phyloP scores from a whole-genome alignment of 92 coral and sea anemone species.

The Siderastrea radians region DNA sequence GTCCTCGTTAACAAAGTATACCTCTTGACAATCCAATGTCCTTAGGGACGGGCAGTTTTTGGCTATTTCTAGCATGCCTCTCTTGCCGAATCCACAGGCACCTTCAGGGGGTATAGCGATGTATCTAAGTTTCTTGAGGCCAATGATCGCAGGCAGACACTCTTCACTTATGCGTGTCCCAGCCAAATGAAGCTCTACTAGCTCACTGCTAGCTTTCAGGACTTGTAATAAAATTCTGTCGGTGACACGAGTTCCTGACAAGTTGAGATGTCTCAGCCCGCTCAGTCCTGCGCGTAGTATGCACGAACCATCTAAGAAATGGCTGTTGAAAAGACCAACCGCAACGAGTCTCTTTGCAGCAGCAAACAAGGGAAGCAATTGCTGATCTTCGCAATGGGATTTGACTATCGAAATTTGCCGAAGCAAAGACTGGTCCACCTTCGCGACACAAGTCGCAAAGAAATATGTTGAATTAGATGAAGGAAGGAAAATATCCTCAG shows the following conservation, averaged over 20 bases:
- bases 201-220: background rate
- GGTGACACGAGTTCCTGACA: background rate
- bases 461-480: background rate
- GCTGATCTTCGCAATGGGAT: background rate
- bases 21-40: conserved; percentile 14
- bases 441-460: background rate
- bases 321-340: background rate
- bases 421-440: conserved; percentile 9
- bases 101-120: conserved; percentile 6
- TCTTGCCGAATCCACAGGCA: conserved; percentile 3
- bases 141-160: background rate
- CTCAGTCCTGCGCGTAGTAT: conserved; percentile 2
- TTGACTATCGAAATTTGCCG: background rate
- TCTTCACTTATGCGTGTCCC: background rate
- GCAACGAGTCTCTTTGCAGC: background rate
- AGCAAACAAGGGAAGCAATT: background rate
- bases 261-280: background rate
- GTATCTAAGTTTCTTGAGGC: background rate
- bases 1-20: background rate
- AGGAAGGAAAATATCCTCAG: background rate
- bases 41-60: conserved; percentile 15
- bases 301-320: background rate
- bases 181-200: background rate
- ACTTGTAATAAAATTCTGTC: background rate
- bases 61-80: background rate